Percentiles rank a stretch among this genome's conserved stretches.
These are phyloP conservation scores for Cerceris rybyensis DNA, from an alignment of 2,888 invertebrate species.

Conservation along the genomic window DNA sequence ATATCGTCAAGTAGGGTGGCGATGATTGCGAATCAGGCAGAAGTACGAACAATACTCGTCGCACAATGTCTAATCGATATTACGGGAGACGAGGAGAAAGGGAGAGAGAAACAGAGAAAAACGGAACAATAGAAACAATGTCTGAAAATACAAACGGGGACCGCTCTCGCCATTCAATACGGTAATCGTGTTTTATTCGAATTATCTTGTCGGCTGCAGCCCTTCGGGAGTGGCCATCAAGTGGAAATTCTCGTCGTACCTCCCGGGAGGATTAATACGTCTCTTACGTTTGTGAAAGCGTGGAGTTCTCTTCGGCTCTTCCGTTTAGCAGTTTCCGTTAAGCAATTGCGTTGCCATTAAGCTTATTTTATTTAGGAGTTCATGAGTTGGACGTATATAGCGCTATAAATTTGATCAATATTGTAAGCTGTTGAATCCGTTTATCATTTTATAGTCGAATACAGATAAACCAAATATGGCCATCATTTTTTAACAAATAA, in stretches of 20 bases:
- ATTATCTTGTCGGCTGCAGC: slow-evolving; percentile 46
- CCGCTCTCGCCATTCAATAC: slow-evolving; percentile 29
- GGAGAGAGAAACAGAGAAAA: slow-evolving; percentile 10
- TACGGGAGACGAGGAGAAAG: neutral
- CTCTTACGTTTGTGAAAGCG: neutral
- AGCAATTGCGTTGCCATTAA: no score
- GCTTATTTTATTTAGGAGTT: no score
- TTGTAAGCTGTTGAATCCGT: no score
- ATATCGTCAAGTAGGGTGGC: slow-evolving; percentile 11
- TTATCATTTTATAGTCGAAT: no score
- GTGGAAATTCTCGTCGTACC: slow-evolving; percentile 9
- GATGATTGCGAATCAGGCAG: slow-evolving; percentile 26
- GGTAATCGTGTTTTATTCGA: slow-evolving; percentile 50
- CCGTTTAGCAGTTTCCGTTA: neutral
- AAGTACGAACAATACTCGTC: slow-evolving; percentile 1
- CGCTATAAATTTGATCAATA: no score
- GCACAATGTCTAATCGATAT: slow-evolving; percentile 31
- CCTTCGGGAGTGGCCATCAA: slow-evolving; percentile 30
- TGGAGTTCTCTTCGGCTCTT: neutral
- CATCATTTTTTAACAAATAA: no score
- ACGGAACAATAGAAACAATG: slow-evolving; percentile 36
- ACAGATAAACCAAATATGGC: no score
- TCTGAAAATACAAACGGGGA: slow-evolving; percentile 38
- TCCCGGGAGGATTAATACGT: slow-evolving; percentile 4
- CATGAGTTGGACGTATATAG: no score